Evolutionary conservation across 2,797 vertebrate species (phyloP).

Genomic region (Pterois miles): DNA sequence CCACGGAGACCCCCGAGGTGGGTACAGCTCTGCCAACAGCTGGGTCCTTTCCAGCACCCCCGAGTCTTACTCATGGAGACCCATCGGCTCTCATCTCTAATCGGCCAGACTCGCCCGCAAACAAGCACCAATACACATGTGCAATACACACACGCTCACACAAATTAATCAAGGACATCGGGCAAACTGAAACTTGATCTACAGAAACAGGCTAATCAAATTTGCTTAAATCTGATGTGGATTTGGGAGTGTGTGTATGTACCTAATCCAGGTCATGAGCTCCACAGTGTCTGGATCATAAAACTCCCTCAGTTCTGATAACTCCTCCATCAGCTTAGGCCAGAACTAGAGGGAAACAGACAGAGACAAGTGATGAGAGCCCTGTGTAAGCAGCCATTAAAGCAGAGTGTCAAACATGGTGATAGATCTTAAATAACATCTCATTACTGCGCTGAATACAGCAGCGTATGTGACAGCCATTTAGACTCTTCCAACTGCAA

Average conservation of each 20-base stretch:
- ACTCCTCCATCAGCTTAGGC: slow-evolving; percentile 93
- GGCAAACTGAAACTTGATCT: slow-evolving; percentile 43
- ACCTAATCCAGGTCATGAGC: slow-evolving; percentile 99
- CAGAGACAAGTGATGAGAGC: slow-evolving; percentile 13
- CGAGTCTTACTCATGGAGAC: slow-evolving; percentile 73
- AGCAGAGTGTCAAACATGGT: not conserved
- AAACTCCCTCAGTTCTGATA: slow-evolving; percentile 96
- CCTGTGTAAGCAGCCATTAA: not conserved
- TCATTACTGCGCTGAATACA: slow-evolving; percentile 14
- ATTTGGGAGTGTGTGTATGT: slow-evolving; percentile 51
- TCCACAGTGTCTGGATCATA: slow-evolving; percentile 99
- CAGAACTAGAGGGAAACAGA: slow-evolving; percentile 85
- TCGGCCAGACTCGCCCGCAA: slow-evolving; percentile 41
- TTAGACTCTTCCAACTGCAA: not conserved
- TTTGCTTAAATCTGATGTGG: slow-evolving; percentile 53
- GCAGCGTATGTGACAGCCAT: not conserved
- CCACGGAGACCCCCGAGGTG: slow-evolving; percentile 54
- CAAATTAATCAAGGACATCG: slow-evolving; percentile 59
- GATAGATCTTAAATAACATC: slow-evolving; percentile 8
- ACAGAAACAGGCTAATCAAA: slow-evolving; percentile 64
- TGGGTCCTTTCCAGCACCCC: slow-evolving; percentile 70
- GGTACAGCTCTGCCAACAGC: slow-evolving; percentile 69
- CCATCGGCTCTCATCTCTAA: slow-evolving; percentile 73
- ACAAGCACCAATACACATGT: slow-evolving; percentile 8
- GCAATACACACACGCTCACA: slow-evolving; percentile 2